Evolutionary conservation across 2,888 invertebrate genomes (phyloP), one percentile per base, ranked within the genome.

Genomic region (Tachystola acroxantha): DNA sequence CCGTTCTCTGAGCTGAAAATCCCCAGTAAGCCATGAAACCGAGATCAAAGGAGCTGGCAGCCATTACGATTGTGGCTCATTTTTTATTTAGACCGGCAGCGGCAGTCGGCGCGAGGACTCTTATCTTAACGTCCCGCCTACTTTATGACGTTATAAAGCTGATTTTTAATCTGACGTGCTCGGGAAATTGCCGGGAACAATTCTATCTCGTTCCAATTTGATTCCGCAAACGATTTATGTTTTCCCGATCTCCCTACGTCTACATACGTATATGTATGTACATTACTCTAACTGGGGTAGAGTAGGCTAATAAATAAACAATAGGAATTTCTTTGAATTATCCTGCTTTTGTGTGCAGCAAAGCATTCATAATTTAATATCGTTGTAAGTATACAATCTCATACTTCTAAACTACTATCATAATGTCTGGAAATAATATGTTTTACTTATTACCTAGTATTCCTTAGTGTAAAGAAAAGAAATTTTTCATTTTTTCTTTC

Each of bases 41-140:
- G 79, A 84, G 85, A 85, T 86, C 86, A 86, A 86, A 86, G 79
- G 71, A 62, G 64, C 70, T 60, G 54, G 60, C 64, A 52, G 60
- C 80, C 78, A 80, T 85, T 84, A 81, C 85, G 72, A 81, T 79
- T 84, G 84, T 73, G 82, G 85, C 86, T 85, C 85, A 86, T 86
- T 82, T 85, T 85, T 86, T 86, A 86, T 86, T 86, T 84, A 86
- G 73, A 66, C 53, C 56, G 55, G 64, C 62, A 57, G 53, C 24
- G n/a, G 32, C 7, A 12, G 29, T 20, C 7, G 10, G 29, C 20
- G 30, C 58, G 54, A 50, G 67, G 64, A 67, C 73, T 82, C 79
- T 86, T 85, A 85, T 85, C 85, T 84, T 80, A 78, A 78, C 72
- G 72, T 59, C 65, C 69, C 61, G 66, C 63, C 62, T 82, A 73